phyloP scores from a whole-genome alignment of 2,888 invertebrate genomes.

The Carcina quercana region DNA sequence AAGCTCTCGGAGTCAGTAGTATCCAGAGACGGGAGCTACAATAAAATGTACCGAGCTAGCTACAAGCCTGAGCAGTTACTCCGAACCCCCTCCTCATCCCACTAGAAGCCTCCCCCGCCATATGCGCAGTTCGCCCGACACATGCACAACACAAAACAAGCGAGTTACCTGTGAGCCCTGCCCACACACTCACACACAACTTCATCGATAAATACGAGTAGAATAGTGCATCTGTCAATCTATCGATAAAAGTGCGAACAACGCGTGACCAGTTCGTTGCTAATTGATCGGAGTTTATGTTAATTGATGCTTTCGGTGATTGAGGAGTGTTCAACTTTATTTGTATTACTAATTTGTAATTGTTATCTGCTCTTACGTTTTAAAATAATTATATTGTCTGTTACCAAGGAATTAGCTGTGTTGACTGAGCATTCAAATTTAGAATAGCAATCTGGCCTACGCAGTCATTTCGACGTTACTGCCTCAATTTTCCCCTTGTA shows the following conservation, averaged over 20 bases:
- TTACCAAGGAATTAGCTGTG: too few relatives aligned
- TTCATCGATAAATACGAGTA: slow-evolving; percentile 2
- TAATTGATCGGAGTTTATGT: background rate
- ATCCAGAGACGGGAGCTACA: slow-evolving; percentile 69
- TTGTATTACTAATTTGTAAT: too few relatives aligned
- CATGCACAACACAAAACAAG: slow-evolving; percentile 30
- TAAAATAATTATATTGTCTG: too few relatives aligned
- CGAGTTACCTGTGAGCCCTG: slow-evolving; percentile 35
- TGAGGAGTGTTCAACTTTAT: too few relatives aligned
- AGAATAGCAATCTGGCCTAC: too few relatives aligned
- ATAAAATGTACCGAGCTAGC: slow-evolving; percentile 72
- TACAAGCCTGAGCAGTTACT: slow-evolving; percentile 70
- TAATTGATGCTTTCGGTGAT: too few relatives aligned
- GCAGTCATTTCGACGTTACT: slow-evolving; percentile 24
- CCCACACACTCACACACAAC: slow-evolving; percentile 7
- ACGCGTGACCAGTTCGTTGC: background rate
- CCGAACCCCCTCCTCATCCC: slow-evolving; percentile 21
- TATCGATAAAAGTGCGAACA: slow-evolving; percentile 32
- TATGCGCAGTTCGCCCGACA: slow-evolving; percentile 55
- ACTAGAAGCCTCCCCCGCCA: slow-evolving; percentile 24
- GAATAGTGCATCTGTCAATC: slow-evolving; percentile 37
- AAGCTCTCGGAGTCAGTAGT: slow-evolving; percentile 44
- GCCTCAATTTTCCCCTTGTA: slow-evolving; percentile 23
- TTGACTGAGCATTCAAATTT: too few relatives aligned
- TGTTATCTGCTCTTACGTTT: too few relatives aligned